phyloP scores from a whole-genome alignment of 2,797 vertebrate species.

The Lagorchestes hirsutus region DNA sequence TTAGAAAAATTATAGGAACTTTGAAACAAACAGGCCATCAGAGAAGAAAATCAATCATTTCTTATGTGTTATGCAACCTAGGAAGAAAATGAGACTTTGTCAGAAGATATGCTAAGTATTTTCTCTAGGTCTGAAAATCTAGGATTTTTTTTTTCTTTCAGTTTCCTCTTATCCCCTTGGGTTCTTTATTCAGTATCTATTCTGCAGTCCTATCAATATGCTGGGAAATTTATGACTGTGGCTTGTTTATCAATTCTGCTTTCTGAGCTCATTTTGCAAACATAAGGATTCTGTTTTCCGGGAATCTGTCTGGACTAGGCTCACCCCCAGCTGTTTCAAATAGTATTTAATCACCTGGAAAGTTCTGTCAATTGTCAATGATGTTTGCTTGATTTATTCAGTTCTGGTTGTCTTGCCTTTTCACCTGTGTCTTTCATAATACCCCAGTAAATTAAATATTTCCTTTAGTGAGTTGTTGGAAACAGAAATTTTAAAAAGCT shows the following conservation, averaged over 20 bases:
- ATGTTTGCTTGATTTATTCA: slow-evolving; percentile 73
- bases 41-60: slow-evolving; percentile 35
- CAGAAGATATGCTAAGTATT: slow-evolving; percentile 9
- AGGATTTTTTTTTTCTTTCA: slow-evolving; percentile 19
- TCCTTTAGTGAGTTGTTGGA: slow-evolving; percentile 59
- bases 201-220: slow-evolving; percentile 35
- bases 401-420: slow-evolving; percentile 50
- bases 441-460: slow-evolving; percentile 72
- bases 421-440: slow-evolving; percentile 59
- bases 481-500: slow-evolving; percentile 64
- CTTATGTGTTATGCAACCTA: background rate
- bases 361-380: slow-evolving; percentile 64
- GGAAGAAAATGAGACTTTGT: slow-evolving; percentile 7
- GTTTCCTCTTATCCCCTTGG: background rate
- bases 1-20: background rate
- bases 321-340: slow-evolving; percentile 61
- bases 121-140: slow-evolving; percentile 34
- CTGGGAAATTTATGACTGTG: slow-evolving; percentile 30
- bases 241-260: slow-evolving; percentile 45
- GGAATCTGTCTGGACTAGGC: slow-evolving; percentile 37
- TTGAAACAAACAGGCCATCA: slow-evolving; percentile 40
- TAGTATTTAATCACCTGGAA: slow-evolving; percentile 67
- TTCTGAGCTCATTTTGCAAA: slow-evolving; percentile 49
- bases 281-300: slow-evolving; percentile 45
- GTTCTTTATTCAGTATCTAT: slow-evolving; percentile 47